Base-by-base conservation (phyloP, 2,888 invertebrate genomes). In the Agrotis ipsilon region DNA sequence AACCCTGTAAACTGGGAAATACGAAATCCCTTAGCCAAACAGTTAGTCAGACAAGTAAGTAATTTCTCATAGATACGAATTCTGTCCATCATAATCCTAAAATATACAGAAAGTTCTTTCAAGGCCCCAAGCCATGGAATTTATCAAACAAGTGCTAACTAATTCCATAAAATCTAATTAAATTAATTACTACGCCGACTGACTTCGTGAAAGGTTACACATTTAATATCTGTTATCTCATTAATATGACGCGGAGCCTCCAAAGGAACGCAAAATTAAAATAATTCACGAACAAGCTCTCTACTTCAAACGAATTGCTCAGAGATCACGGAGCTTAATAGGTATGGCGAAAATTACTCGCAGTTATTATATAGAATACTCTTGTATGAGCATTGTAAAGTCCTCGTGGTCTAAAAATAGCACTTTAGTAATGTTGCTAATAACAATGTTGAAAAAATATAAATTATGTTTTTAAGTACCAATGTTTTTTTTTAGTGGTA, bases 301-400 rank as follows among this genome's bases (percentile, higher is more conserved):
- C 24, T 2, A 59, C 81, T 68, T 80, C 70, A 75, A 78, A 78
- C 39, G 63, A 69, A 75, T 60, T 24, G 43, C n/a, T 48, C 1
- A 43, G 49, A 68, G 46, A 65, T 67, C 52, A 39, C 6, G 32
- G n/a, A 48, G 21, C 24, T 32, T 11, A 63, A 59, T 67, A 55
- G 19, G 16, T 51, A 51, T 27, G 32, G 63, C 24, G 46, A 70
- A 54, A 55, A 58, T 68, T 58, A 21, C 46, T 61, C 11, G 18
- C 45, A 43, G 58, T 60, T 55, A 43, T 5, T 66, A 62, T 6
- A 52, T 55, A 62, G 19, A 58, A 46, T 27, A 49, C 39, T 24
- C 18, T 18, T 14, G 27, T 27, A 45, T 7, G n/a, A 2, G 3
- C 32, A 19, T 19, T 14, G 0, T 32, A 32, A 32, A 39, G 39